These are phyloP conservation scores for Drosophila stalkeri DNA, from an alignment of 2,888 invertebrate genomes.

Conservation along the genomic window DNA sequence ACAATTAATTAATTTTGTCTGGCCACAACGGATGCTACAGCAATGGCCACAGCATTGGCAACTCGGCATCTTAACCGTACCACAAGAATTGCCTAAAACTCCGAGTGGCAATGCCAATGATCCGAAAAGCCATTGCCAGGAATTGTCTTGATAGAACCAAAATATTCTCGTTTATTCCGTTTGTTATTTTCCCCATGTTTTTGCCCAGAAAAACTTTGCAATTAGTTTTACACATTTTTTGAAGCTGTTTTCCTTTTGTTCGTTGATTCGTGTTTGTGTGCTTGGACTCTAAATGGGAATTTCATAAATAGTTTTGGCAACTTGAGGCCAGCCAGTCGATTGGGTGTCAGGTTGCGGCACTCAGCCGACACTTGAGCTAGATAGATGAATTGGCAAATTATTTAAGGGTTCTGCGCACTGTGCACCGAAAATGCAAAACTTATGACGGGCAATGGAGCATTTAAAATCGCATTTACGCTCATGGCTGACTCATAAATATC, in stretches of 20 bases:
- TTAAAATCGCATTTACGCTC: conserved; percentile 27
- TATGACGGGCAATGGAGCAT: conserved; percentile 47
- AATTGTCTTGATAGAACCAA: conserved; percentile 33
- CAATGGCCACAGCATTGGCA: conserved; percentile 21
- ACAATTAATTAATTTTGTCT: conserved; percentile 76
- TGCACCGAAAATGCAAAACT: conserved; percentile 34
- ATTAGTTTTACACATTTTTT: conserved; percentile 64
- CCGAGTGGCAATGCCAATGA: conserved; percentile 54
- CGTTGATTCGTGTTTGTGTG: conserved; percentile 8
- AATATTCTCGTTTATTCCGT: conserved; percentile 43
- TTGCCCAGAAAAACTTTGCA: conserved; percentile 64
- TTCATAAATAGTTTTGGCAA: conserved; percentile 62
- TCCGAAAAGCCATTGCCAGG: conserved; percentile 32
- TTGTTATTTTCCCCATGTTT: conserved; percentile 45
- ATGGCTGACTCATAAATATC: conserved; percentile 32
- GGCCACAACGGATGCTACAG: conserved; percentile 33
- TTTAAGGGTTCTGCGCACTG: conserved; percentile 47
- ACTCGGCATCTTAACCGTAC: conserved; percentile 54
- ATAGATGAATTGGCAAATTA: conserved; percentile 72
- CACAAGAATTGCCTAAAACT: conserved; percentile 45
- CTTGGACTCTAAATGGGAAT: conserved; percentile 29
- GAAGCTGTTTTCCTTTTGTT: conserved; percentile 27
- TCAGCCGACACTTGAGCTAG: conserved; percentile 58
- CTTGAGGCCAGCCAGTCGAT: conserved; percentile 34
- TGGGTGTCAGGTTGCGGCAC: conserved; percentile 62